Evolutionary conservation across 30 jellyfish, hydroid and myxozoan species (phyloP), one percentile per base, ranked within the genome.

Genomic region (Sanderia malayensis): DNA sequence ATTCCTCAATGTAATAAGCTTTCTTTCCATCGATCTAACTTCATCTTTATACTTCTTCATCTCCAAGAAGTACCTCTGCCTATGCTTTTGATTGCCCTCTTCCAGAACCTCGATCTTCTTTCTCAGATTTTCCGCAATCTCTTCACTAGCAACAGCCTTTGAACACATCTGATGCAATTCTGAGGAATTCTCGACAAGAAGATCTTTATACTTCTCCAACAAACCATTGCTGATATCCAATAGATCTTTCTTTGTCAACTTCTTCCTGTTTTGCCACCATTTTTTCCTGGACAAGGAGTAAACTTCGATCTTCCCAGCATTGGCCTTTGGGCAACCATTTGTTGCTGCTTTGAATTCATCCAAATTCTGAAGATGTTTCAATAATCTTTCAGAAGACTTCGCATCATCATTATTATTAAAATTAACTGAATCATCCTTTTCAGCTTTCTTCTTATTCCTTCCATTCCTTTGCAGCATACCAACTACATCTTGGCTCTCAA

Each of bases 191-290:
- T 27, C 28, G 15, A 25, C 4, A 20, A 73, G 30, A 31, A 31
- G 44, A 46, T 26, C 21, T 19, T 17, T 26, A 25, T 73, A 73
- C 28, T 23, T 73, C 28, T 73, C 84, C 1, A 73, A 65, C 0
- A 31, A 19, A n/a, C 18, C 31, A 10, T 30, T 0, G 25, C 84
- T 73, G 32, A 73, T n/a, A 53, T 30, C 33, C 67, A 73, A 46
- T 25, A 73, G 20, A 27, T 73, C 84, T 32, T 73, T 57, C 66
- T 31, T 57, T 18, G 74, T 6, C n/a, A 73, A 8, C 19, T 23
- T 55, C 18, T 44, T 31, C 52, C 47, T 55, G 24, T 70, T 32
- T 53, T 57, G n/a, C 66, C 47, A 53, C 73, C 73, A 73, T 20
- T 33, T 55, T 21, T 30, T 49, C 24, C 18, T 7, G 4, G 64